Conservation (phyloP, 2,888 invertebrate species). For the Machimus atricapillus region DNA sequence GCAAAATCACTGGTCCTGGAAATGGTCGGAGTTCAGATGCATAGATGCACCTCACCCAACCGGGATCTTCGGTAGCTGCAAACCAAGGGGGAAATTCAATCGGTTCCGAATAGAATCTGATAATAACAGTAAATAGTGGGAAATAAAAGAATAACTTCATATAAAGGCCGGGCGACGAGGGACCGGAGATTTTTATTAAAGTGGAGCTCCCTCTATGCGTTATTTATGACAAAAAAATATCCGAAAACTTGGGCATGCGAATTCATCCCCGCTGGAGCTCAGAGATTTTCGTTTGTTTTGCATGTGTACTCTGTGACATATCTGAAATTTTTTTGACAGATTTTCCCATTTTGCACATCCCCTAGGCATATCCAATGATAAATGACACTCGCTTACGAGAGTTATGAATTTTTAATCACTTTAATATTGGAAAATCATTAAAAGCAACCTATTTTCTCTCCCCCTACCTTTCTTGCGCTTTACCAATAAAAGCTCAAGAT, state of each 20-base stretch:
- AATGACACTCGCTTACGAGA: not conserved
- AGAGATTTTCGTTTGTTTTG: not conserved
- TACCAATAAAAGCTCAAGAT: not conserved
- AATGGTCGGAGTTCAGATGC: not conserved
- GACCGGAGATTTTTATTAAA: not conserved
- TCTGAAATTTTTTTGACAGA: conserved; percentile 11
- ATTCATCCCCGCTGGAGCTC: not conserved
- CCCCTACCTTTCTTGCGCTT: not conserved
- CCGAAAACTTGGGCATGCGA: not conserved
- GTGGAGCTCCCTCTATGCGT: not conserved
- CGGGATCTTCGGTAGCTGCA: too few species aligned
- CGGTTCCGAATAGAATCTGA: conserved; percentile 17
- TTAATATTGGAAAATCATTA: conserved; percentile 22
- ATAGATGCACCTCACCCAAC: not conserved
- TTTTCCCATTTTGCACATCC: not conserved
- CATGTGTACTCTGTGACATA: not conserved
- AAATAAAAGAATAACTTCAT: conserved; percentile 30
- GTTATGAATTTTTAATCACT: conserved; percentile 26
- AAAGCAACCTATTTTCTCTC: not conserved
- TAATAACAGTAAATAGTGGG: conserved; percentile 27
- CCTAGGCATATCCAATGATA: not conserved
- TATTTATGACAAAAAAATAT: not conserved
- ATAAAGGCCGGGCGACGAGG: not conserved
- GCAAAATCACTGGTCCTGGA: not conserved
- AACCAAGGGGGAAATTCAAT: not conserved